Evolutionary conservation across 2,113 vertebrate genomes (phyloP).

Genomic region (Percina caprodes): DNA sequence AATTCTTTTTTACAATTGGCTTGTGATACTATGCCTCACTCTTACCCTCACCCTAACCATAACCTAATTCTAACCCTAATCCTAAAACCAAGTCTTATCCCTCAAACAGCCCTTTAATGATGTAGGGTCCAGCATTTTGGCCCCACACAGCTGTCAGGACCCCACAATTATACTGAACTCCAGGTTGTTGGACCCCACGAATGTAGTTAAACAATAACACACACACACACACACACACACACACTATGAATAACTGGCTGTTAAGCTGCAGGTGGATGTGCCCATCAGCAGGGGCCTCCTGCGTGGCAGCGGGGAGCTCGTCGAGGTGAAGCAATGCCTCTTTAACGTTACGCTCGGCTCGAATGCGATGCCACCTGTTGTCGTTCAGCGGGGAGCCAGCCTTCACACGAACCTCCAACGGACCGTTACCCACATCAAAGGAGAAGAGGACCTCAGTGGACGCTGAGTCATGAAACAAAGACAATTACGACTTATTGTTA

Average conservation of each 20-base stretch:
- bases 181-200: no score
- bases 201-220: no score
- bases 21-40: no score
- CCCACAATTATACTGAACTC: no score
- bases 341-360: conserved; percentile 91
- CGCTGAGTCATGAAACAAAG: conserved; percentile 78
- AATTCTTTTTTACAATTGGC: no score
- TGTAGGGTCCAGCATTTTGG: no score
- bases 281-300: conserved; percentile 87
- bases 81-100: no score
- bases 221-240: background rate
- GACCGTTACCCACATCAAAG: conserved; percentile 95
- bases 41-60: no score
- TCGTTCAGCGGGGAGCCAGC: conserved; percentile 86
- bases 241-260: conserved; percentile 93
- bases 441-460: conserved; percentile 91
- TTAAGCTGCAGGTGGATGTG: conserved; percentile 94
- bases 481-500: conserved; percentile 1
- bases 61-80: no score
- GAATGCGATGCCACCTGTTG: conserved; percentile 92
- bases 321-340: conserved; percentile 92
- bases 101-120: background rate
- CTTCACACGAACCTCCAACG: conserved; percentile 85
- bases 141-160: no score
- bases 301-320: conserved; percentile 81